Percentiles rank a stretch among this genome's conserved stretches.
phyloP scores from a whole-genome alignment of 2,888 invertebrate species.

The Phalera bucephala region DNA sequence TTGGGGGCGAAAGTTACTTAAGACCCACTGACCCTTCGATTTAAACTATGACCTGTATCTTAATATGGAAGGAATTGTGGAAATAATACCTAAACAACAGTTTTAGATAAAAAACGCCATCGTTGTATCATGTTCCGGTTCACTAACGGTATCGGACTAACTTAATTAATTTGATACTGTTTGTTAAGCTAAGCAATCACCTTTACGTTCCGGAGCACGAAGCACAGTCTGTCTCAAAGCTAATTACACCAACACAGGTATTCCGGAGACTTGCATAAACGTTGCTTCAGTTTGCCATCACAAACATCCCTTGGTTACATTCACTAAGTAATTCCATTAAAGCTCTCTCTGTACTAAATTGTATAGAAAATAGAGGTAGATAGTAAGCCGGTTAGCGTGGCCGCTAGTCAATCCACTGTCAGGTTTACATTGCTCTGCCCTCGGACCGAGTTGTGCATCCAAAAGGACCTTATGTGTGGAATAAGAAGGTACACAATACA shows the following conservation, averaged over 20 bases:
- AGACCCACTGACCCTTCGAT: too few relatives aligned
- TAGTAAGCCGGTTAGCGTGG: slow-evolving; percentile 39
- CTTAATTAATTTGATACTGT: too few relatives aligned
- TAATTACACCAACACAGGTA: background rate
- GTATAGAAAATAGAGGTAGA: slow-evolving; percentile 22
- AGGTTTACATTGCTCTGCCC: slow-evolving; percentile 43
- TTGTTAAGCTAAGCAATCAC: background rate
- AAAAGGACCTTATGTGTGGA: slow-evolving; percentile 9
- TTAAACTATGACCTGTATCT: too few relatives aligned
- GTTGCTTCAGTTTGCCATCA: too few relatives aligned
- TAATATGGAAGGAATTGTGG: too few relatives aligned
- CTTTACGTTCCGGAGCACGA: background rate
- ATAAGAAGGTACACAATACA: slow-evolving; percentile 5
- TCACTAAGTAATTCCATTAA: slow-evolving; percentile 33
- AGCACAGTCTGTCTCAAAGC: background rate
- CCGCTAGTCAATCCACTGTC: slow-evolving; percentile 60
- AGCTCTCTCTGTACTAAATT: slow-evolving; percentile 19
- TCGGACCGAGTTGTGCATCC: background rate
- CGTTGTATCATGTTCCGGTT: too few relatives aligned
- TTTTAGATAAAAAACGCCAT: too few relatives aligned
- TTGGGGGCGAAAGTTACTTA: too few relatives aligned
- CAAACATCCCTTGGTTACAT: slow-evolving; percentile 26
- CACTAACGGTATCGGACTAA: too few relatives aligned
- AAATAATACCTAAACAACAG: too few relatives aligned
- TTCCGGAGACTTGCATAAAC: background rate